Conservation (phyloP, 2,888 invertebrate genomes). For the Priocnemis perturbator region DNA sequence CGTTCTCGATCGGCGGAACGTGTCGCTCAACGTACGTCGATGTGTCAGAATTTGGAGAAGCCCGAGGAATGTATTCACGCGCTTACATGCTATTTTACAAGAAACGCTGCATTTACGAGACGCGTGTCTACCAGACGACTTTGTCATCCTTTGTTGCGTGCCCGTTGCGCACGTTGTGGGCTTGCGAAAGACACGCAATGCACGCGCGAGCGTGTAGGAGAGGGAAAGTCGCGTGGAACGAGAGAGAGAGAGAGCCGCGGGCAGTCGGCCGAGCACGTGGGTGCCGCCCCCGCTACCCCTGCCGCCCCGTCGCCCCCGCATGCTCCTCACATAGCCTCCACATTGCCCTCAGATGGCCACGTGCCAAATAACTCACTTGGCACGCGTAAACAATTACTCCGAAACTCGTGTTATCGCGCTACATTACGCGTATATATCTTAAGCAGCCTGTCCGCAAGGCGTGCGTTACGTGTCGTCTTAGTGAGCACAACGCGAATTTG, state of each 20-base stretch:
- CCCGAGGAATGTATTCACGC: too few relatives aligned
- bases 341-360: slow-evolving; percentile 52
- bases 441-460: slow-evolving; percentile 44
- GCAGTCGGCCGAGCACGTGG: slow-evolving; percentile 59
- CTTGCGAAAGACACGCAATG: neutral
- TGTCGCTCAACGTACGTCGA: too few relatives aligned
- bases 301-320: neutral
- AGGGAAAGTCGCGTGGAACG: neutral
- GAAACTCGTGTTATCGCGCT: slow-evolving; percentile 66
- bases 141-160: neutral
- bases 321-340: slow-evolving; percentile 48
- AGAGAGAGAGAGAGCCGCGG: neutral
- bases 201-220: neutral
- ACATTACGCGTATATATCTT: slow-evolving; percentile 61
- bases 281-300: slow-evolving; percentile 43
- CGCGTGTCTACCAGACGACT: too few relatives aligned
- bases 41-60: too few relatives aligned
- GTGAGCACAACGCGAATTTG: neutral
- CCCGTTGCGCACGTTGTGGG: neutral
- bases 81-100: too few relatives aligned
- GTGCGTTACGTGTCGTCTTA: slow-evolving; percentile 44
- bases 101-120: too few relatives aligned
- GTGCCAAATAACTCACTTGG: slow-evolving; percentile 73
- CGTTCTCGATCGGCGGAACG: too few relatives aligned
- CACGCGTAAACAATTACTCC: slow-evolving; percentile 73